Evolutionary conservation across 2,888 invertebrate species (phyloP).

Genomic region (Endomychus coccineus): DNA sequence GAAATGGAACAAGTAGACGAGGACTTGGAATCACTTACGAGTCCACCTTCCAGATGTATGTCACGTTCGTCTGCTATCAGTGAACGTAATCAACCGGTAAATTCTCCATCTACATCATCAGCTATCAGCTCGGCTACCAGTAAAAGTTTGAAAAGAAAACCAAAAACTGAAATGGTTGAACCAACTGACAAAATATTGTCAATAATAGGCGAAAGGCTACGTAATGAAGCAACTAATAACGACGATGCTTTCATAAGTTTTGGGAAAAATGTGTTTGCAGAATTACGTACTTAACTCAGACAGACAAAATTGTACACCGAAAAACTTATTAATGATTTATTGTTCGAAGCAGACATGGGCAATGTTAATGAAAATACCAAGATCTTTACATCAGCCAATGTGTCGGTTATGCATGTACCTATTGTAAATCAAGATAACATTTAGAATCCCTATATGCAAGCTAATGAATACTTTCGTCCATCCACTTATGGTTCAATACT

Average conservation of each 20-base stretch:
- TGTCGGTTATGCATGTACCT: too few relatives aligned
- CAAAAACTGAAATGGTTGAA: neutral
- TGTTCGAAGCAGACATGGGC: constrained; percentile 12
- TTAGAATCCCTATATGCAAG: too few relatives aligned
- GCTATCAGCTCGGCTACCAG: too few relatives aligned
- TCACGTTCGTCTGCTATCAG: neutral
- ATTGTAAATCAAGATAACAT: too few relatives aligned
- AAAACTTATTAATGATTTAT: constrained; percentile 11
- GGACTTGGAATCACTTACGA: too few relatives aligned
- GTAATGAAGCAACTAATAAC: neutral
- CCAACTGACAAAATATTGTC: neutral
- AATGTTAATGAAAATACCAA: constrained; percentile 5
- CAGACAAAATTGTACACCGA: constrained; percentile 9
- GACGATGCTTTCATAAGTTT: constrained; percentile 10
- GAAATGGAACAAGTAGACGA: neutral
- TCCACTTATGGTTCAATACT: too few relatives aligned
- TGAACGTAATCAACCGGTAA: neutral
- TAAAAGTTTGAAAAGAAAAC: neutral
- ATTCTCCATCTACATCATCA: neutral
- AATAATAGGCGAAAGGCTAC: neutral
- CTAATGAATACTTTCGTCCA: too few relatives aligned
- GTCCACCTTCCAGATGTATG: too few relatives aligned
- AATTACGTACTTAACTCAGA: constrained; percentile 1
- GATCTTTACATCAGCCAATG: constrained; percentile 2
- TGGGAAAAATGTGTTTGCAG: constrained; percentile 11